Percentiles rank a stretch among this genome's conserved stretches.
Conservation (phyloP, 2,113 vertebrate genomes). For the Xenotilapia leptura region DNA sequence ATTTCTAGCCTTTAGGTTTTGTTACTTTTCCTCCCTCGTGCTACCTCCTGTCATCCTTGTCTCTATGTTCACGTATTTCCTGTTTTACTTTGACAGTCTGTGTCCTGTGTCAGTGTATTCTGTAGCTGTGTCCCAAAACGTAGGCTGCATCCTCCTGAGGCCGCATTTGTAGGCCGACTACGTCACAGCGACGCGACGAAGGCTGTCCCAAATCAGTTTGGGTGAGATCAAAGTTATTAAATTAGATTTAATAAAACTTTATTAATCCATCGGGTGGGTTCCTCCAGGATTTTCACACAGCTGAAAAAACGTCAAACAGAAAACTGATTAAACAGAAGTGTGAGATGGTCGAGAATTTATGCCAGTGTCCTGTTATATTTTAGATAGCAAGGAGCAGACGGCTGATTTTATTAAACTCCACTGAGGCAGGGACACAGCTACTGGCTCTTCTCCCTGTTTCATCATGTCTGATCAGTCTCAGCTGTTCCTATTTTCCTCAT, state of each 20-base stretch:
- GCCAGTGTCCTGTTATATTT: background rate
- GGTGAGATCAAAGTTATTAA: background rate
- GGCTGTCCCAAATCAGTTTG: background rate
- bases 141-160: background rate
- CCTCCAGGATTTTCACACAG: background rate
- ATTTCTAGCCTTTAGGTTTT: background rate
- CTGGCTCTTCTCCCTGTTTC: background rate
- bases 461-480: background rate
- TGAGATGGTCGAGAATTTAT: background rate
- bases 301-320: background rate
- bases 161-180: background rate
- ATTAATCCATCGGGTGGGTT: background rate
- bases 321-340: background rate
- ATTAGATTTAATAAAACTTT: background rate
- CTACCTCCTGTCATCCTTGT: background rate
- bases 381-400: background rate
- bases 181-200: rapidly evolving
- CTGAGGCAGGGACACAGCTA: background rate
- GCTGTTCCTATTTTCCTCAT: background rate
- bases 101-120: background rate
- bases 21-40: background rate
- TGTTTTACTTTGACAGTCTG: background rate
- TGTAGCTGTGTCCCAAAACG: background rate
- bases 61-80: background rate
- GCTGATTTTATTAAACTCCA: background rate